A percentile compares a stretch with the other conserved stretches of the same genome.
phyloP scores from a whole-genome alignment of 2,888 invertebrate genomes.

The Suillia variegata region DNA sequence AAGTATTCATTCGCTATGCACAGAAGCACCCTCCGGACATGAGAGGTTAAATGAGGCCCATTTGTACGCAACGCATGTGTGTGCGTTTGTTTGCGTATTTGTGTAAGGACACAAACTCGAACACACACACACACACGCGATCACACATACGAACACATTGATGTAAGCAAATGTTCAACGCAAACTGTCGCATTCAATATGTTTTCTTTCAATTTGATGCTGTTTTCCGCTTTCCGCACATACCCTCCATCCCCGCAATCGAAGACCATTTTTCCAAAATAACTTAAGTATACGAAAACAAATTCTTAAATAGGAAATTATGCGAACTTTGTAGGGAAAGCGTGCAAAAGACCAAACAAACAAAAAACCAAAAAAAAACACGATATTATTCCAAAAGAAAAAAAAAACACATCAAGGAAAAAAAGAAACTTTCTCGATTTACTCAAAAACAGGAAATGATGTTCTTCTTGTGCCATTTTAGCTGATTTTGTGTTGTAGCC shows the following conservation, averaged over 20 bases:
- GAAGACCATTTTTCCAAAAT: neutral
- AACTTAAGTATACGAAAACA: slow-evolving; percentile 20
- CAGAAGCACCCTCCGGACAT: slow-evolving; percentile 6
- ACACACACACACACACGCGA: neutral
- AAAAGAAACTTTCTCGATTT: slow-evolving; percentile 41
- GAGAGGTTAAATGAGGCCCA: slow-evolving; percentile 26
- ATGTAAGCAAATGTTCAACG: neutral
- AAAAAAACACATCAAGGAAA: neutral
- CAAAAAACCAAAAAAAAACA: slow-evolving; percentile 1
- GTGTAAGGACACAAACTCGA: too few species aligned
- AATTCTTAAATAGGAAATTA: slow-evolving; percentile 49
- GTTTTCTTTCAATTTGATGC: slow-evolving; percentile 52
- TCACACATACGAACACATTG: slow-evolving; percentile 10
- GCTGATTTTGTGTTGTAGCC: neutral
- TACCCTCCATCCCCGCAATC: too few species aligned
- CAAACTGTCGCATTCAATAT: slow-evolving; percentile 40
- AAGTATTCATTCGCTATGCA: neutral
- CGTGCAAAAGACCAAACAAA: slow-evolving; percentile 4
- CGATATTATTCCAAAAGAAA: neutral
- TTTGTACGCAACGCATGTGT: slow-evolving; percentile 25
- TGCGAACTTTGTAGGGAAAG: slow-evolving; percentile 43
- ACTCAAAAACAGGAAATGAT: slow-evolving; percentile 56
- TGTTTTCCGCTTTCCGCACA: neutral
- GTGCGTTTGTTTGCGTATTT: too few species aligned
- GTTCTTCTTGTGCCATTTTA: slow-evolving; percentile 19